Evolutionary conservation across 2,113 vertebrate genomes (phyloP), one percentile per base, ranked within the genome.

Genomic region (Triplophysa rosa): DNA sequence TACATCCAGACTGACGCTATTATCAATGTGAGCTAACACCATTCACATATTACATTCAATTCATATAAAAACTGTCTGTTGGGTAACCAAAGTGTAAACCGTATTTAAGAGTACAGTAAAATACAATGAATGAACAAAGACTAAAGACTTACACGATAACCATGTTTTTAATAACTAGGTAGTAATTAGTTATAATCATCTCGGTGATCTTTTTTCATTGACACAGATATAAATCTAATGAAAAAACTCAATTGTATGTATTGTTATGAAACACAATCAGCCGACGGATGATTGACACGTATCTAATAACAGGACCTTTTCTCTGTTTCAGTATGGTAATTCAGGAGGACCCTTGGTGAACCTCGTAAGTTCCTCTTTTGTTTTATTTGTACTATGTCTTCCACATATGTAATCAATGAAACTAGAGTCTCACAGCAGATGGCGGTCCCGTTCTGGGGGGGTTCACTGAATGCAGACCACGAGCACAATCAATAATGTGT

Each of bases 311-410:
- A 26, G 67, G 19, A 81, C 37, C 63, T 54, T 85, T 80, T 82
- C 89, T 92, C 85, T 0, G 70, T 93, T 92, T 79, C 93, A 99
- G 98, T 98, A 97, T 19, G 98, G 98, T 58, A 99, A 99, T 88
- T 99, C 98, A 0, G 98, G 98, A 90, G 98, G 98, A 56, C 98
- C 98, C 0, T 84, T 99, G n/a, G 98, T 99, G 78, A 99, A 99
- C 82, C 90, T 99, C 96, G 98, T 99, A 91, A 97, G 96, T n/a
- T 58, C 9, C 5, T n/a, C 61, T 4, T 49, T 37, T 19, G 3
- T 14, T 54, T 40, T 33, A 49, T 13, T 66, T 61, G 49, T 19
- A 21, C 23, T 40, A 61, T 24, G 23, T 68, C 17, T 21, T 81
- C 4, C 45, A 26, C 26, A 42, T 65, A 29, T 66, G 62, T 10